Evolutionary conservation across 2,797 vertebrate species (phyloP).

Genomic region (Mormyrus proboscirostris): DNA sequence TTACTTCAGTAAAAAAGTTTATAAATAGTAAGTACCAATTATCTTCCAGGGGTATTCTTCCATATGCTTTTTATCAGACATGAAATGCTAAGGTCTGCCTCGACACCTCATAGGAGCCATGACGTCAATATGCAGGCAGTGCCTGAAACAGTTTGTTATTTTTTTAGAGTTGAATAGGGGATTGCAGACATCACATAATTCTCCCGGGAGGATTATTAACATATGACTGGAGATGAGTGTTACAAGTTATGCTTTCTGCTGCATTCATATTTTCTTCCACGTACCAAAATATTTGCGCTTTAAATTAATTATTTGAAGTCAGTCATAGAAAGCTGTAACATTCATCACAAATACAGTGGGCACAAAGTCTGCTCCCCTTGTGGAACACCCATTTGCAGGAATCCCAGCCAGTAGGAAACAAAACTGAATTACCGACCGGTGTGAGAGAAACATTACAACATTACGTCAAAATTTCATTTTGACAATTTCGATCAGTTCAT

Average conservation of each 20-base stretch:
- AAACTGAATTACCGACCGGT: constrained; percentile 51
- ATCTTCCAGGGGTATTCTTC: constrained; percentile 27
- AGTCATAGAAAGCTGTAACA: not conserved
- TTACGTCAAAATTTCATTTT: not conserved
- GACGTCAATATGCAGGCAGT: constrained; percentile 16
- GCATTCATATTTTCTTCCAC: not conserved
- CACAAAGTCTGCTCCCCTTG: not conserved
- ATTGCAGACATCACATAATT: not conserved
- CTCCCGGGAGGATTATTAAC: not conserved
- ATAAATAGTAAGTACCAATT: not conserved
- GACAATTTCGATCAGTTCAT: not conserved
- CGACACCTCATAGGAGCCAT: constrained; percentile 18
- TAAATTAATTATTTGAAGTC: not conserved
- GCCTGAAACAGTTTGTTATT: not conserved
- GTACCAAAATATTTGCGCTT: constrained; percentile 2
- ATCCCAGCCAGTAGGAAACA: not conserved
- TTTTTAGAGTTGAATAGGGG: not conserved
- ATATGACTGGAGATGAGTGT: not conserved
- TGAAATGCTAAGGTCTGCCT: not conserved
- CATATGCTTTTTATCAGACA: constrained; percentile 22
- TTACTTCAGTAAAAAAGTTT: constrained; percentile 37
- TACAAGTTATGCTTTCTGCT: not conserved
- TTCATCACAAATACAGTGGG: not conserved
- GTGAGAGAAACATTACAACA: constrained; percentile 9
- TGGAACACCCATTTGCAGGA: not conserved